These are phyloP conservation scores for Drosophila malerkotliana DNA, from an alignment of 1,140 invertebrate species.

Conservation along the genomic window DNA sequence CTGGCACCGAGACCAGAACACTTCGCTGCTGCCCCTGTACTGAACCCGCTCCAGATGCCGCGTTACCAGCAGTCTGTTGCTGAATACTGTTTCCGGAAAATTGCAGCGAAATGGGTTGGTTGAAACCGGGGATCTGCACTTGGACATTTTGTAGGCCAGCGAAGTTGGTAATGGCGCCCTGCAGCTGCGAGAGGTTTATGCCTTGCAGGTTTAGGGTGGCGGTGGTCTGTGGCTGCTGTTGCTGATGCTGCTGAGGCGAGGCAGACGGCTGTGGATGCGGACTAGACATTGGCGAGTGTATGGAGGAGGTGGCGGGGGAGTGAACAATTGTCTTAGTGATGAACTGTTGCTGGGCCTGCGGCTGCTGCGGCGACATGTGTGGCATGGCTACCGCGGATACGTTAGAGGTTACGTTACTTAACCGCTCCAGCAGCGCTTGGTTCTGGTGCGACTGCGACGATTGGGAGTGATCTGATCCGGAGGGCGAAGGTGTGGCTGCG, in stretches of 20 bases:
- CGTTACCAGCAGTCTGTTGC: slow-evolving; percentile 83
- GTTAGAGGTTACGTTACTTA: slow-evolving; percentile 72
- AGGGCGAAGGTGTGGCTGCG: slow-evolving; percentile 74
- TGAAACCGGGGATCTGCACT: slow-evolving; percentile 90
- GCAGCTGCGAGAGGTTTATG: slow-evolving; percentile 90
- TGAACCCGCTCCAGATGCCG: slow-evolving; percentile 77
- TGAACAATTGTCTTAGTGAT: slow-evolving; percentile 79
- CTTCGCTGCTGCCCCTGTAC: slow-evolving; percentile 63
- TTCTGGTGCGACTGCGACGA: slow-evolving; percentile 78
- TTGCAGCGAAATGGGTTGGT: slow-evolving; percentile 91
- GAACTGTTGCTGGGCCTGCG: slow-evolving; percentile 57
- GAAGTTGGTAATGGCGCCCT: slow-evolving; percentile 87
- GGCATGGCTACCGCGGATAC: slow-evolving; percentile 69
- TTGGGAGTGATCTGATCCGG: slow-evolving; percentile 78
- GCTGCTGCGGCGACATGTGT: slow-evolving; percentile 79
- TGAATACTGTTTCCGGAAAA: slow-evolving; percentile 85
- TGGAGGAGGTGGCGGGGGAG: slow-evolving; percentile 79
- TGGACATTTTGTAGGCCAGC: slow-evolving; percentile 92
- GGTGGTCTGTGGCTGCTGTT: slow-evolving; percentile 69
- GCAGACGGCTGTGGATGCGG: slow-evolving; percentile 87
- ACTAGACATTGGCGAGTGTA: slow-evolving; percentile 86
- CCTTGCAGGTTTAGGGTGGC: slow-evolving; percentile 88
- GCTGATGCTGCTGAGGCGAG: slow-evolving; percentile 72
- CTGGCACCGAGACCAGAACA: slow-evolving; percentile 81
- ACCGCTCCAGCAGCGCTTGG: slow-evolving; percentile 74